These are phyloP conservation scores for Anguilla pacifica DNA, from an alignment of 2,797 vertebrate genomes.

Conservation along the genomic window DNA sequence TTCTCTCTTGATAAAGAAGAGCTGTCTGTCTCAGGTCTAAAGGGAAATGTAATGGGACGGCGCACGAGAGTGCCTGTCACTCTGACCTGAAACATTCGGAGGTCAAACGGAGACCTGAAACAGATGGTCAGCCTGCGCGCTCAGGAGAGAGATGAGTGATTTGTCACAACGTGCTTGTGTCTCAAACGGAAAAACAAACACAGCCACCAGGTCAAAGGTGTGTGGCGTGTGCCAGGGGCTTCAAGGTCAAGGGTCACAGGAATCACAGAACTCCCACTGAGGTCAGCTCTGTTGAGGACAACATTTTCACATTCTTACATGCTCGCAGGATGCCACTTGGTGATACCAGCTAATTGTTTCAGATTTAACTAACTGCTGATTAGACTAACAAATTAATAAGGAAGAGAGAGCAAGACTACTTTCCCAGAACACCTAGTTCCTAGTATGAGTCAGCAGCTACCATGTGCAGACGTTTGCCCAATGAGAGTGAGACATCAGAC, in stretches of 20 bases:
- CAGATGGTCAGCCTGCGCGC: conserved; percentile 58
- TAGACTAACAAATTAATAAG: background rate
- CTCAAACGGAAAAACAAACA: conserved; percentile 57
- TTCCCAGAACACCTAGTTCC: background rate
- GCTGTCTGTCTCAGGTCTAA: background rate
- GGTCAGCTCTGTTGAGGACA: conserved; percentile 46
- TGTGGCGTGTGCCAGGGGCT: conserved; percentile 63
- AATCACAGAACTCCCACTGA: conserved; percentile 40
- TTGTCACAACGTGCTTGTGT: conserved; percentile 50
- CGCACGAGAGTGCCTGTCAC: background rate
- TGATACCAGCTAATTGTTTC: conserved; percentile 42
- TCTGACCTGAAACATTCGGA: background rate
- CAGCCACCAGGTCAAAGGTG: conserved; percentile 39
- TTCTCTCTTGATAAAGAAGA: background rate
- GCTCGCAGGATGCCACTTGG: conserved; percentile 45
- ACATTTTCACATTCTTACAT: conserved; percentile 49
- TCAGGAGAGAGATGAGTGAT: background rate
- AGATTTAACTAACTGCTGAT: background rate
- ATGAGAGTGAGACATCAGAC: background rate
- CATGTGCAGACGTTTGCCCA: background rate
- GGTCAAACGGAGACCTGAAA: conserved; percentile 62
- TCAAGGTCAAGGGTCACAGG: conserved; percentile 55
- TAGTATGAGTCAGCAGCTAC: background rate
- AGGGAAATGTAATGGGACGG: background rate
- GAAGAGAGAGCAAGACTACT: background rate